These are phyloP conservation scores for Caenorhabditis imperialis DNA, from an alignment of 2,888 invertebrate species.

Conservation along the genomic window DNA sequence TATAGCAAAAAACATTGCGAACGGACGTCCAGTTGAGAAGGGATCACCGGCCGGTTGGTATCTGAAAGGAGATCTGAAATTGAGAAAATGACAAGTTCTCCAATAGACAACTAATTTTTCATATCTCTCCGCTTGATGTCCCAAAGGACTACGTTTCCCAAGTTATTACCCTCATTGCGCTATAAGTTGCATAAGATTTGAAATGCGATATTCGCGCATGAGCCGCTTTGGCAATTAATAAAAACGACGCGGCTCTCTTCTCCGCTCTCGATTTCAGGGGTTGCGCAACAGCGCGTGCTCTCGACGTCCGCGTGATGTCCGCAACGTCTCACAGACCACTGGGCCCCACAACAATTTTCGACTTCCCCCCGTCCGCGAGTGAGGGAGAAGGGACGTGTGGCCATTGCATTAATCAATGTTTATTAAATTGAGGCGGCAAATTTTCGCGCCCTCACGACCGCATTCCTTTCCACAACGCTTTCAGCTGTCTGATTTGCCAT, in stretches of 20 bases:
- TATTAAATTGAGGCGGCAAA: constrained; percentile 48
- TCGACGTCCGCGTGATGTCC: constrained; percentile 36
- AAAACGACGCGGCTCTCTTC: constrained; percentile 28
- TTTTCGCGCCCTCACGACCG: constrained; percentile 6
- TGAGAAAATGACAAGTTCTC: neutral
- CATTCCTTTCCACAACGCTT: constrained; percentile 2
- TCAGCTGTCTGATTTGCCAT: too few species aligned
- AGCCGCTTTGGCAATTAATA: constrained; percentile 45
- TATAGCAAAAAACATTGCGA: constrained; percentile 39
- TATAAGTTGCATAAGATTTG: constrained; percentile 48
- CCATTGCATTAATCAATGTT: constrained; percentile 52
- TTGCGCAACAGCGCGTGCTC: constrained; percentile 40
- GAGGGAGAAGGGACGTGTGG: constrained; percentile 5
- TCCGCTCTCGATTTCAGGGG: constrained; percentile 11
- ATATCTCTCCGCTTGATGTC: constrained; percentile 12
- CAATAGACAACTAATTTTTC: constrained; percentile 12
- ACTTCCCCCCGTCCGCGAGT: constrained; percentile 12
- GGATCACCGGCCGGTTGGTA: too few species aligned
- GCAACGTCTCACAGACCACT: constrained; percentile 36
- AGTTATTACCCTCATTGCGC: constrained; percentile 47
- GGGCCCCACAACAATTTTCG: constrained; percentile 14
- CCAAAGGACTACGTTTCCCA: constrained; percentile 13
- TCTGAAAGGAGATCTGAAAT: too few species aligned
- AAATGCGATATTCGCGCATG: constrained; percentile 54
- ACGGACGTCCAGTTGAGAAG: constrained; percentile 11